Conservation (phyloP, 1,140 invertebrate species). For the Drosophila arizonae region DNA sequence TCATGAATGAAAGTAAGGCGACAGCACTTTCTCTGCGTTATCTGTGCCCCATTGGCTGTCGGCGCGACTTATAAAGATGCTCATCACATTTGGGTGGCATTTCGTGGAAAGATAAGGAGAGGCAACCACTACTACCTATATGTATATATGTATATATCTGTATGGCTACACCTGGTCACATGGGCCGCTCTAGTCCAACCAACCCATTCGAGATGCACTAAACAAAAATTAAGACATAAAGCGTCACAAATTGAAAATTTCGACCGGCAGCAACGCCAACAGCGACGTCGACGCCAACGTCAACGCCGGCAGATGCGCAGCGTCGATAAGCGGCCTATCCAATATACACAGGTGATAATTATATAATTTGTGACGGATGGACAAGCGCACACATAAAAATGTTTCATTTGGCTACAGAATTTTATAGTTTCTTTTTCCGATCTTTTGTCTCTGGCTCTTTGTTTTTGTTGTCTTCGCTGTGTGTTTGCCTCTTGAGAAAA, state of each 20-base stretch:
- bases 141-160: too few species aligned
- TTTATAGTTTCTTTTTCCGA: constrained; percentile 67
- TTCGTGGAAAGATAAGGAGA: constrained; percentile 68
- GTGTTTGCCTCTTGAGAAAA: background rate
- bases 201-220: constrained; percentile 39
- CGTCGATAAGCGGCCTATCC: constrained; percentile 72
- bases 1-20: constrained; percentile 67
- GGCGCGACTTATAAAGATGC: constrained; percentile 57
- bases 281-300: constrained; percentile 1
- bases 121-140: constrained; percentile 11
- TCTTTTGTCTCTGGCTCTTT: constrained; percentile 59
- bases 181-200: constrained; percentile 24
- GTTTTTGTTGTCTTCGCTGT: constrained; percentile 24
- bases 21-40: constrained; percentile 62
- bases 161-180: constrained; percentile 11
- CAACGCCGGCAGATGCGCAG: constrained; percentile 58
- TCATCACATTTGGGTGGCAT: constrained; percentile 73
- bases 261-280: constrained; percentile 47
- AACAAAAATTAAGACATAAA: constrained; percentile 76
- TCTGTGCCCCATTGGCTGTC: constrained; percentile 22
- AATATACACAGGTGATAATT: constrained; percentile 78
- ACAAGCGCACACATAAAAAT: constrained; percentile 78
- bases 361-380: constrained; percentile 82
- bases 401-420: constrained; percentile 72
- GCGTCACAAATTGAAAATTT: constrained; percentile 80